These are phyloP conservation scores for Megalops cyprinoides DNA, from an alignment of 2,797 vertebrate species.

Conservation along the genomic window DNA sequence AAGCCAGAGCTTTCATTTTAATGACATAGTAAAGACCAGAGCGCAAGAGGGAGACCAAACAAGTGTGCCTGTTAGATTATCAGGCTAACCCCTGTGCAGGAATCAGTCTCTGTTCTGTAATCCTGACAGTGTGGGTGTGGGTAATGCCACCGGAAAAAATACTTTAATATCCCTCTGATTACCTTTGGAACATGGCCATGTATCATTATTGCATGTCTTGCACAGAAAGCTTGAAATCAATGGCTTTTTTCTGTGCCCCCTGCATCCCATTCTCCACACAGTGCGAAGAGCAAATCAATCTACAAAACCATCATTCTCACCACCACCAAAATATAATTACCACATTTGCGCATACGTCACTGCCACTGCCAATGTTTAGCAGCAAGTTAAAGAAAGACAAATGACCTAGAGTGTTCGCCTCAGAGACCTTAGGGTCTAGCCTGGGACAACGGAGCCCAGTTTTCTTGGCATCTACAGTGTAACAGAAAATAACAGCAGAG, in stretches of 20 bases:
- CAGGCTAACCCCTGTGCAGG: slow-evolving; percentile 55
- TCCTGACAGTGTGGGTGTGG: slow-evolving; percentile 40
- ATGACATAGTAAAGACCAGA: slow-evolving; percentile 39
- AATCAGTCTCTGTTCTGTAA: slow-evolving; percentile 48
- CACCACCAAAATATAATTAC: slow-evolving; percentile 69
- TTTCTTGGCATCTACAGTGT: background rate
- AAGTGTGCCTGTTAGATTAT: slow-evolving; percentile 70
- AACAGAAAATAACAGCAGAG: too few relatives aligned
- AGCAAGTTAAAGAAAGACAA: slow-evolving; percentile 71
- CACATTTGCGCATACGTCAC: slow-evolving; percentile 57
- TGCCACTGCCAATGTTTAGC: slow-evolving; percentile 64
- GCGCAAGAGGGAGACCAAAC: slow-evolving; percentile 53
- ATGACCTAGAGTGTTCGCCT: slow-evolving; percentile 68
- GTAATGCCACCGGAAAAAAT: slow-evolving; percentile 55
- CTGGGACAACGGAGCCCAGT: background rate
- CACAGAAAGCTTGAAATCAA: slow-evolving; percentile 62
- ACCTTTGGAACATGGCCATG: slow-evolving; percentile 56
- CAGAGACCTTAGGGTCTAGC: slow-evolving; percentile 53
- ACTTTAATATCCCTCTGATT: slow-evolving; percentile 66
- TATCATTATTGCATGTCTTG: slow-evolving; percentile 69
- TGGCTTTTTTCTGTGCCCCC: slow-evolving; percentile 50
- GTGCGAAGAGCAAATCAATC: slow-evolving; percentile 37
- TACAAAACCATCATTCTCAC: slow-evolving; percentile 29
- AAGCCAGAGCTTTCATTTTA: slow-evolving; percentile 55
- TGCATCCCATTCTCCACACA: slow-evolving; percentile 27